Evolutionary conservation across 92 coral and sea anemone genomes (phyloP).

Genomic region (Palythoa heliodiscus): DNA sequence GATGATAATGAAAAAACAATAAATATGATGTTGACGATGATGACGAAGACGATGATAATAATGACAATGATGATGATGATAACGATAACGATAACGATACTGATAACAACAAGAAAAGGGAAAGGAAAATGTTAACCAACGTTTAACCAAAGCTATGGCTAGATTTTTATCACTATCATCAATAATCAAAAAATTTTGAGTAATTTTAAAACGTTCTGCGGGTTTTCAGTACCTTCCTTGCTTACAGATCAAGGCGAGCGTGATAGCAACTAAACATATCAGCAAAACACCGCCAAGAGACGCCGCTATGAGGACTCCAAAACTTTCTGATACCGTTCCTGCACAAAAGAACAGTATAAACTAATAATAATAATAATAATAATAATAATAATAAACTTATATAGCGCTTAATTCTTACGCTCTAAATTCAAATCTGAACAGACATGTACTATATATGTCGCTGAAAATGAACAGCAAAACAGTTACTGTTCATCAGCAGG

Average conservation of each 20-base stretch:
- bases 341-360: background rate
- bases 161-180: too few relatives aligned
- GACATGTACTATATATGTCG: too few relatives aligned
- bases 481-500: too few relatives aligned
- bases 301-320: slow-evolving; percentile 19
- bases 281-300: slow-evolving; percentile 13
- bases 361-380: too few relatives aligned
- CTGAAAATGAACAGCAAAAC: too few relatives aligned
- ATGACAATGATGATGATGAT: background rate
- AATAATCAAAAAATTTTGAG: too few relatives aligned
- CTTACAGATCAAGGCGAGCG: slow-evolving; percentile 14
- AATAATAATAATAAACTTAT: background rate
- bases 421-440: too few relatives aligned
- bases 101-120: background rate
- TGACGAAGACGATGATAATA: background rate
- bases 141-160: too few relatives aligned
- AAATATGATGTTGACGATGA: background rate
- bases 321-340: background rate
- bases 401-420: too few relatives aligned
- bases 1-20: too few relatives aligned
- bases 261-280: background rate
- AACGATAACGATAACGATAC: background rate
- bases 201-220: background rate
- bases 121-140: background rate
- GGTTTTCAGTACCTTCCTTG: slow-evolving; percentile 29